Evolutionary conservation across 2,797 vertebrate genomes (phyloP).

Genomic region (Numenius phaeopus): DNA sequence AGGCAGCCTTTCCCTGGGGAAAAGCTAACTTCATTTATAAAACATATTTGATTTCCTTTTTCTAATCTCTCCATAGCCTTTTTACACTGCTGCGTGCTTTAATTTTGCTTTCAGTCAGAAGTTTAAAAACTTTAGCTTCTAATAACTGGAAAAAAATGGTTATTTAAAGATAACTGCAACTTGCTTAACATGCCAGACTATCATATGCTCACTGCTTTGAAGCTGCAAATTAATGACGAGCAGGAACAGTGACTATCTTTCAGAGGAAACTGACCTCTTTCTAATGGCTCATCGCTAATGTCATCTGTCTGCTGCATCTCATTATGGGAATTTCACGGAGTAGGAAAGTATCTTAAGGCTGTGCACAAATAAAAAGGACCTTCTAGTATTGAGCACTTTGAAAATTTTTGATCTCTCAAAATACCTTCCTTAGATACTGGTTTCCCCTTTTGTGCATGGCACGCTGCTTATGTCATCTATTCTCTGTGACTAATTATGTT

Average conservation of each 20-base stretch:
- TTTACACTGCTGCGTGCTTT: constrained; percentile 80
- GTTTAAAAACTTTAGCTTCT: constrained; percentile 91
- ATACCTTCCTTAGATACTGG: constrained; percentile 91
- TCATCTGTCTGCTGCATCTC: constrained; percentile 96
- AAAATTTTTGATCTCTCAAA: constrained; percentile 96
- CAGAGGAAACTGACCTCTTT: constrained; percentile 95
- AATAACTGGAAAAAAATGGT: constrained; percentile 90
- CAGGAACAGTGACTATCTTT: constrained; percentile 95
- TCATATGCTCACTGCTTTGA: constrained; percentile 95
- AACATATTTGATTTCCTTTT: constrained; percentile 79
- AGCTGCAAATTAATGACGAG: constrained; percentile 98
- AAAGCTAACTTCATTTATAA: constrained; percentile 81
- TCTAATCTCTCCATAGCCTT: constrained; percentile 78
- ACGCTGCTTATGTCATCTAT: constrained; percentile 87
- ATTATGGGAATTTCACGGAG: constrained; percentile 96
- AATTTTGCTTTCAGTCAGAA: constrained; percentile 85
- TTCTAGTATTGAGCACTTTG: constrained; percentile 96
- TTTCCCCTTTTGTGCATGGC: constrained; percentile 83
- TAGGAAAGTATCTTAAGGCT: constrained; percentile 96
- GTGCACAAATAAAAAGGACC: constrained; percentile 98
- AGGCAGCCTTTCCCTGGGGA: constrained; percentile 61
- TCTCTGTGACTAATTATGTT: constrained; percentile 90
- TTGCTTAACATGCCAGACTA: constrained; percentile 92
- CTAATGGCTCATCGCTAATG: constrained; percentile 93
- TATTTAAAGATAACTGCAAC: constrained; percentile 94